phyloP scores from a whole-genome alignment of 2,888 invertebrate species.

The Ellobium chinense region DNA sequence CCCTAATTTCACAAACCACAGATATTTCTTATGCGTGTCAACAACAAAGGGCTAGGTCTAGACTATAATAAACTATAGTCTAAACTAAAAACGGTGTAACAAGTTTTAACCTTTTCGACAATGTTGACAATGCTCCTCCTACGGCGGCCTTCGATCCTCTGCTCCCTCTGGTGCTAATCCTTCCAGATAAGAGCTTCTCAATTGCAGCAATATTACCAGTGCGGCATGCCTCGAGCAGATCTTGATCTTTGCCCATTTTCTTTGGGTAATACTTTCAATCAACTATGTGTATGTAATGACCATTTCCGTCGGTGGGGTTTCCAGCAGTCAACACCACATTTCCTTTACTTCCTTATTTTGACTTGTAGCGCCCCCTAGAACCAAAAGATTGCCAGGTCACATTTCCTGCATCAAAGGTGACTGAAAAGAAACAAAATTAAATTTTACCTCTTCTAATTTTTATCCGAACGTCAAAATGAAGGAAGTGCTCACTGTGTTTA shows the following conservation, averaged over 20 bases:
- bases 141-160: slow-evolving; percentile 41
- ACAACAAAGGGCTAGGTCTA: too few species aligned
- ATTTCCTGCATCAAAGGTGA: neutral
- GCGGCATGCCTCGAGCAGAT: slow-evolving; percentile 95
- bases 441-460: too few species aligned
- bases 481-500: too few species aligned
- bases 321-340: slow-evolving; percentile 33
- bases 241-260: slow-evolving; percentile 96
- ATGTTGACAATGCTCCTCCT: slow-evolving; percentile 35
- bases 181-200: slow-evolving; percentile 89
- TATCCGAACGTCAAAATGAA: too few species aligned
- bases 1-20: too few species aligned
- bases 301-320: too few species aligned
- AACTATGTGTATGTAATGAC: neutral
- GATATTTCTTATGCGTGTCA: too few species aligned
- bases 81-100: too few species aligned
- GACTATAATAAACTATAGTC: too few species aligned
- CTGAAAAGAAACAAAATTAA: too few species aligned
- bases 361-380: slow-evolving; percentile 26
- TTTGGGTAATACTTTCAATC: slow-evolving; percentile 2
- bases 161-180: slow-evolving; percentile 51
- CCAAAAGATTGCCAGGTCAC: neutral
- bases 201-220: slow-evolving; percentile 93
- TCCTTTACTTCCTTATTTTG: slow-evolving; percentile 25
- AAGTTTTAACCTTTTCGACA: slow-evolving; percentile 41